These are phyloP conservation scores for Euwallacea similis DNA, from an alignment of 1,140 invertebrate species.

Conservation along the genomic window DNA sequence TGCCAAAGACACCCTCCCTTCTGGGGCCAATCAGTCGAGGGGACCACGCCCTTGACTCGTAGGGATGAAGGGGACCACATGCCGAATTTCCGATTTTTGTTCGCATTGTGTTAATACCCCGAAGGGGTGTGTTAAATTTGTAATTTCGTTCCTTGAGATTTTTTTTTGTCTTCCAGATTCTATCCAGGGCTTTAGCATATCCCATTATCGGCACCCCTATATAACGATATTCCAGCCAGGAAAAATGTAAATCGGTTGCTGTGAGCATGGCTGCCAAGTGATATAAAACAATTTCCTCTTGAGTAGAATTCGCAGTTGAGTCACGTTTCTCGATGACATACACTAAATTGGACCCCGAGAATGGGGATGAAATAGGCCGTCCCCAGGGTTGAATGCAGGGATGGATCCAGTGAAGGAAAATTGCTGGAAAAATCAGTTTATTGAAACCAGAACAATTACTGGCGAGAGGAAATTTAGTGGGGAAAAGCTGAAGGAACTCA, in stretches of 20 bases:
- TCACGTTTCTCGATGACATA: slow-evolving; percentile 46
- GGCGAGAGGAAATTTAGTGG: background rate
- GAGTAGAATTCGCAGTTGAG: slow-evolving; percentile 41
- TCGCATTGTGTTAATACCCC: slow-evolving; percentile 4
- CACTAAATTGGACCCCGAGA: slow-evolving; percentile 45
- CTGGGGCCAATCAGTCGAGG: slow-evolving; percentile 41
- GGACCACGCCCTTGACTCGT: slow-evolving; percentile 43
- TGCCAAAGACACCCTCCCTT: slow-evolving; percentile 43
- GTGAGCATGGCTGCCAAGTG: slow-evolving; percentile 40
- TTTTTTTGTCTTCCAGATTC: no score
- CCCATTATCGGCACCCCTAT: slow-evolving; percentile 15
- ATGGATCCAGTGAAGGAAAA: slow-evolving; percentile 1
- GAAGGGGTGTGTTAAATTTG: slow-evolving; percentile 5
- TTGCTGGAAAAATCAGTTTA: no score
- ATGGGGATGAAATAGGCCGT: slow-evolving; percentile 41
- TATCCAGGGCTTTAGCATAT: background rate
- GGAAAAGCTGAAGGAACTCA: background rate
- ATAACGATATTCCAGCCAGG: slow-evolving; percentile 34
- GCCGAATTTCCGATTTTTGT: slow-evolving; percentile 13
- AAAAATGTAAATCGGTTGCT: slow-evolving; percentile 41
- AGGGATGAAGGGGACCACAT: slow-evolving; percentile 36
- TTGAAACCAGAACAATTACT: background rate
- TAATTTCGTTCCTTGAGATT: background rate
- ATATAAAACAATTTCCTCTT: slow-evolving; percentile 44
- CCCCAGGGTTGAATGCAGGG: slow-evolving; percentile 23